phyloP scores from a whole-genome alignment of 1,140 invertebrate genomes.

The Kradibia gibbosae region DNA sequence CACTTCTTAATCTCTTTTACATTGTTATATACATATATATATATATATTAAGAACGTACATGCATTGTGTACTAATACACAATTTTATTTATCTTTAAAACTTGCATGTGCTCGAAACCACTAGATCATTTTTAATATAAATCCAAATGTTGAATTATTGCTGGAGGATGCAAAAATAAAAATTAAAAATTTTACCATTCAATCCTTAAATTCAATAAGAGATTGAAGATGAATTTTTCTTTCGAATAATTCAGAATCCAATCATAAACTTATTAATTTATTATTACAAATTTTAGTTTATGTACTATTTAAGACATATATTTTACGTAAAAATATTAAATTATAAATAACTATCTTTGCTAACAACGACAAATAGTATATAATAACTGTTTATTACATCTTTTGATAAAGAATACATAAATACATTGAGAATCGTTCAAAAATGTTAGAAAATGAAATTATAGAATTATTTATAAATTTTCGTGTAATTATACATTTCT shows the following conservation, averaged over 20 bases:
- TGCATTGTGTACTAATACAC: no score
- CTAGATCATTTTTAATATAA: background rate
- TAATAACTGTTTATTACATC: no score
- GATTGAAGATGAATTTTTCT: conserved; percentile 5
- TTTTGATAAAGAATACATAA: no score
- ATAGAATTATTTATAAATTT: no score
- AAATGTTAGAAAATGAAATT: no score
- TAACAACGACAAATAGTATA: no score
- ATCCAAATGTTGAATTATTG: conserved; percentile 5
- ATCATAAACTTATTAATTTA: conserved; percentile 14
- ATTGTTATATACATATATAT: conserved; percentile 10
- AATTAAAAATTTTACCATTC: background rate
- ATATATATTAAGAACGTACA: no score
- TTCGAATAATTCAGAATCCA: conserved; percentile 32
- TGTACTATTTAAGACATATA: background rate
- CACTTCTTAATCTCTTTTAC: no score
- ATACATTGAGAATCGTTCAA: no score
- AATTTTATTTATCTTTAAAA: conserved; percentile 36
- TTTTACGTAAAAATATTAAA: no score
- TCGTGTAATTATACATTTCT: no score
- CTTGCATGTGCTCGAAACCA: conserved; percentile 43
- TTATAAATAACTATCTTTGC: no score
- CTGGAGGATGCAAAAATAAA: background rate
- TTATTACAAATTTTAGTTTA: background rate
- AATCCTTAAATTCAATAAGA: background rate